A percentile compares a stretch with the other conserved stretches of the same genome.
Conservation (phyloP, 2,113 vertebrate species). For the Microtus ochrogaster region DNA sequence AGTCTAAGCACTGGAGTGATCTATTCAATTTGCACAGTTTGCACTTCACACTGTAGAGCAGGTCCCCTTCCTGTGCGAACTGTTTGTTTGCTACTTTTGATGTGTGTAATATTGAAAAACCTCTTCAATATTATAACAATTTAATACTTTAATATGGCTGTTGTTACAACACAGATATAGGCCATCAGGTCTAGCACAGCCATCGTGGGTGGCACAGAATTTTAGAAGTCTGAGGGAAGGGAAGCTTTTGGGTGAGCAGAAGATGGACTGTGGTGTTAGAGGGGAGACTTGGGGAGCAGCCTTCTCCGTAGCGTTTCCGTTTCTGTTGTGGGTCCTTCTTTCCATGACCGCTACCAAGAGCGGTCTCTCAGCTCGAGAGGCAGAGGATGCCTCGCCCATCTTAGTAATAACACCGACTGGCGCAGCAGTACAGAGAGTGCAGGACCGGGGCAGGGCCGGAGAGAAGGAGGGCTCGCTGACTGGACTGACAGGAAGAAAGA, state of each 20-base stretch:
- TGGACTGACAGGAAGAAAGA: background rate
- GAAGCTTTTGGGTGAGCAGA: background rate
- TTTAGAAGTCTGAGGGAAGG: background rate
- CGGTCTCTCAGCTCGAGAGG: background rate
- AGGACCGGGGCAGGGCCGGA: background rate
- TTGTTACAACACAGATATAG: background rate
- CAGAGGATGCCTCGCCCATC: background rate
- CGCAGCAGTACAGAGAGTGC: background rate
- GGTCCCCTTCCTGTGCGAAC: background rate
- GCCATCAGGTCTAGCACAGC: background rate
- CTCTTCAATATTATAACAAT: background rate
- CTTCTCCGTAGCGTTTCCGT: background rate
- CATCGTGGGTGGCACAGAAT: background rate
- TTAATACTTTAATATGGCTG: constrained; percentile 2
- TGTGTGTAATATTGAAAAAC: background rate
- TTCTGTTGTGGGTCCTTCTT: no score
- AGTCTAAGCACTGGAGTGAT: background rate
- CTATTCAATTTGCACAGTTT: background rate
- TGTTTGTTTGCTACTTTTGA: constrained; percentile 1
- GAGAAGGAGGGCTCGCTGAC: background rate
- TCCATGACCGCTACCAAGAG: background rate
- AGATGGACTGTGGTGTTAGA: background rate
- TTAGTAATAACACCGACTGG: background rate
- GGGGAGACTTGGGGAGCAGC: background rate
- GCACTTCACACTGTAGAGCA: background rate